Conservation (phyloP, 2,888 invertebrate species). For the Phymatocera aterrima region DNA sequence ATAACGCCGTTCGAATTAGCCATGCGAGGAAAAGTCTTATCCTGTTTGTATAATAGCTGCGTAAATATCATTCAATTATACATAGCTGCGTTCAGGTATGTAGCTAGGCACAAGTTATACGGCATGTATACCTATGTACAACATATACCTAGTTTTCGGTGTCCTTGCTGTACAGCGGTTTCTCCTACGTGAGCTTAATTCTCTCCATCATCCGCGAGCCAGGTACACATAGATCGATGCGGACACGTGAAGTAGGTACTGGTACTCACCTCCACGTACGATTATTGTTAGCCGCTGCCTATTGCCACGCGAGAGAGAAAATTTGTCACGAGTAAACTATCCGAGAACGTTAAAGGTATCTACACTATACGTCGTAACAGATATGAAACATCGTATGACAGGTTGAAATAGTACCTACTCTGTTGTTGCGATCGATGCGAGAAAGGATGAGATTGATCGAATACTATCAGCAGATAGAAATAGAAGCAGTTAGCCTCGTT, state of each 20-base stretch:
- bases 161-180: background rate
- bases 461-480: too few species aligned
- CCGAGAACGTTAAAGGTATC: too few species aligned
- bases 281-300: slow-evolving; percentile 5
- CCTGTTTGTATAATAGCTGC: slow-evolving; percentile 36
- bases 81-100: background rate
- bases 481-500: too few species aligned
- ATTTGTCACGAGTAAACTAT: too few species aligned
- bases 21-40: slow-evolving; percentile 42
- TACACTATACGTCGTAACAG: too few species aligned
- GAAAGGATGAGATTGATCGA: too few species aligned
- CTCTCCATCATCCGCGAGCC: background rate
- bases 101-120: too few species aligned
- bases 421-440: too few species aligned
- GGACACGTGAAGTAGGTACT: too few species aligned
- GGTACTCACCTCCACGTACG: background rate
- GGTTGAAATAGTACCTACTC: too few species aligned
- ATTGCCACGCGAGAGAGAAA: slow-evolving; percentile 30
- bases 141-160: background rate
- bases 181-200: background rate
- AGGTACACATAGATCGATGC: too few species aligned
- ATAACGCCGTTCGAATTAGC: slow-evolving; percentile 35
- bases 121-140: background rate
- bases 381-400: too few species aligned
- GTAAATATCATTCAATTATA: slow-evolving; percentile 45